A percentile compares a stretch with the other conserved stretches of the same genome.
These are phyloP conservation scores for Aplocera efformata DNA, from an alignment of 2,888 invertebrate species.

Conservation along the genomic window DNA sequence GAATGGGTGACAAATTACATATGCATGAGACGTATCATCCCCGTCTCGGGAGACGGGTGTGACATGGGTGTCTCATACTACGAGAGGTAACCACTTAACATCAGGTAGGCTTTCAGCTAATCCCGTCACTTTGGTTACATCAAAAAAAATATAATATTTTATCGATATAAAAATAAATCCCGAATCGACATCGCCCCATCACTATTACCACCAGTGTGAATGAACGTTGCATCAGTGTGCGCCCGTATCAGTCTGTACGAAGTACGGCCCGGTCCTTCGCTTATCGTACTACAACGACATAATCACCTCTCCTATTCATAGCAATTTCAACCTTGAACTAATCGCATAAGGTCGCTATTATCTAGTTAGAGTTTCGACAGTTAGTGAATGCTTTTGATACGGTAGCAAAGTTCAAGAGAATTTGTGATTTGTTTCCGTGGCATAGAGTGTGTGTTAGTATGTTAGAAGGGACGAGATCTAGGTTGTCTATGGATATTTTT, in stretches of 20 bases:
- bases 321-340: conserved; percentile 10
- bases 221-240: conserved; percentile 69
- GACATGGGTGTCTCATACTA: too few species aligned
- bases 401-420: conserved; percentile 5
- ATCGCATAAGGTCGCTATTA: conserved; percentile 3
- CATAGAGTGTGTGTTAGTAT: too few species aligned
- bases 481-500: too few species aligned
- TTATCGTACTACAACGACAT: conserved; percentile 39
- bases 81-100: too few species aligned
- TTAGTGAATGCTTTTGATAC: not conserved
- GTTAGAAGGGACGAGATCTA: too few species aligned
- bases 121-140: too few species aligned
- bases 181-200: conserved; percentile 40
- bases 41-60: too few species aligned
- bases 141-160: too few species aligned
- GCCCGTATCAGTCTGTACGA: conserved; percentile 71
- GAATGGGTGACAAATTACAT: too few species aligned
- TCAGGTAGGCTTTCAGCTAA: too few species aligned
- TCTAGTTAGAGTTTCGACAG: not conserved
- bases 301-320: conserved; percentile 27
- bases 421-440: not conserved
- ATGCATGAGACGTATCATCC: too few species aligned
- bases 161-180: conserved; percentile 15
- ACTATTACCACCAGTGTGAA: conserved; percentile 59
- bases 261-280: conserved; percentile 57